Base-by-base conservation (phyloP, 2,797 vertebrate genomes). In the Lutjanus campechanus region DNA sequence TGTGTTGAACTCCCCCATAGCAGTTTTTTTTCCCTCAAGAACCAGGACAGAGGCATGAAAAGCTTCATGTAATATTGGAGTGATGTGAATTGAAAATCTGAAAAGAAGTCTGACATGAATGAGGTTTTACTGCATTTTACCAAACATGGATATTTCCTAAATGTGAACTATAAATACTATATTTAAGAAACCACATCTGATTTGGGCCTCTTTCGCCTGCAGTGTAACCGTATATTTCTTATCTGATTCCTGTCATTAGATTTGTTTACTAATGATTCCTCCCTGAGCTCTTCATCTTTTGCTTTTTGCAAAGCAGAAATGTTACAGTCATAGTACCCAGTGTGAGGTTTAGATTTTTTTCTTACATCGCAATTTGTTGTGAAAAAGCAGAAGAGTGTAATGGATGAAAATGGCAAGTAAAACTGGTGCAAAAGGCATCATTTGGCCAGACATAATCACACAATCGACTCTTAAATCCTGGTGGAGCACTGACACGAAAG, bases 371-470 rank as follows among this genome's bases (percentile, higher is more conserved):
- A 50, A 56, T 77, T 79, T 82, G 71, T 49, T 79, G 49, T 55
- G 65, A 77, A 79, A 78, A 55, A 25, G 36, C 8, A 8, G 81
- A 73, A 15, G 25, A 56, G 55, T 8, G 1, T 84, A 78, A 90
- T 77, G 71, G 72, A 85, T 81, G 69, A 77, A 86, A 88, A 90
- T 87, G 20, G 62, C 55, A 58, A 82, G 59, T 73, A 55, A 54
- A 82, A 82, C 67, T 55, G 49, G 54, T 70, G 65, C 73, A 90
- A 84, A 90, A 86, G 63, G 73, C 46, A 51, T 84, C 25, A 84
- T 82, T 86, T 83, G 73, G 84, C 67, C 72, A 51, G 20, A 84
- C 60, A 89, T 83, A 87, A 88, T 88, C 65, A 77, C 60, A 75
- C 79, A 82, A 72, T 88, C 59, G 5, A 73, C 86, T 85, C 66